Evolutionary conservation across 2,797 vertebrate genomes (phyloP).

Genomic region (Darevskia nairensis): DNA sequence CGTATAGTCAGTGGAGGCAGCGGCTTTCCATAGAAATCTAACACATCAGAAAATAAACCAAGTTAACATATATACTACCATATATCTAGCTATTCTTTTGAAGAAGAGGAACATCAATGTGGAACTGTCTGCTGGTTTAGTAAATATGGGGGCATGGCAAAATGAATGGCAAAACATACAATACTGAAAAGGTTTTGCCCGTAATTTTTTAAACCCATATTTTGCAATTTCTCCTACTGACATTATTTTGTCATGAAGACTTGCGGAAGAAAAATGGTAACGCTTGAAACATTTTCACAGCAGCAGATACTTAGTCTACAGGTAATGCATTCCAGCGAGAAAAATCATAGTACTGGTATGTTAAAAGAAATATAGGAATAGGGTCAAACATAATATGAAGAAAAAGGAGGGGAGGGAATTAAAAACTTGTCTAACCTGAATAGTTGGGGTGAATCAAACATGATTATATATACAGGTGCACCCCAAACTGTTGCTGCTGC

Average conservation of each 20-base stretch:
- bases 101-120: neutral
- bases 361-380: neutral
- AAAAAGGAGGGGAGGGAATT: neutral
- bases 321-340: neutral
- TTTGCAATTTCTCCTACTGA: neutral
- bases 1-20: slow-evolving; percentile 88
- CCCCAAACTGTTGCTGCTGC: neutral
- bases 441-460: neutral
- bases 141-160: neutral
- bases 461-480: neutral
- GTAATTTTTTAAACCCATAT: neutral
- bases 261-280: neutral
- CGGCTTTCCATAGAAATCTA: slow-evolving; percentile 89
- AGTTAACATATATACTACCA: slow-evolving; percentile 9
- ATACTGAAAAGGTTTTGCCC: neutral
- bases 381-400: neutral
- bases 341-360: neutral
- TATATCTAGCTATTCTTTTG: neutral
- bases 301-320: neutral
- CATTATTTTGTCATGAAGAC: neutral
- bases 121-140: slow-evolving; percentile 25
- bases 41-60: slow-evolving; percentile 39
- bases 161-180: neutral
- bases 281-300: neutral
- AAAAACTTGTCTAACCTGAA: neutral